phyloP scores from a whole-genome alignment of 2,797 vertebrate genomes.

The Galagoides demidoff region DNA sequence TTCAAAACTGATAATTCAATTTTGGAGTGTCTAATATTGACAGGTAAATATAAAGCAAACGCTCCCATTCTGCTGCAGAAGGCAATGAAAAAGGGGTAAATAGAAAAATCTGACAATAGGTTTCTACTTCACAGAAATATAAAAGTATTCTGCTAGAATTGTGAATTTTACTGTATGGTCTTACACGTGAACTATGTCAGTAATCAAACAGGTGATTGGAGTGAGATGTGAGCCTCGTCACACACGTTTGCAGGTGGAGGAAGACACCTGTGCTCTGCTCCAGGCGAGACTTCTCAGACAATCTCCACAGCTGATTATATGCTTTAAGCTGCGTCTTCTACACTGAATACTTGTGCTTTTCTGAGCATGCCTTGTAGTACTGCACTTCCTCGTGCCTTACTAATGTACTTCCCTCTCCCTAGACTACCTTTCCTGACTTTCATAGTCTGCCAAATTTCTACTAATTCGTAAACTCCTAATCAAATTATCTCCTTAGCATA shows the following conservation, averaged over 20 bases:
- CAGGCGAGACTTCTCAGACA: background rate
- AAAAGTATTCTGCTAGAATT: background rate
- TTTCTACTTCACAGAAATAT: background rate
- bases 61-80: background rate
- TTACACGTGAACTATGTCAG: background rate
- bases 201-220: background rate
- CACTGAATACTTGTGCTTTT: background rate
- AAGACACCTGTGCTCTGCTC: too few relatives aligned
- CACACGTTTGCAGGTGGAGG: background rate
- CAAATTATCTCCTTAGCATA: background rate
- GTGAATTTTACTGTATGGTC: background rate
- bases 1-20: background rate
- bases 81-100: background rate
- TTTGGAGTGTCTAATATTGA: background rate
- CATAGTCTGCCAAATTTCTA: background rate
- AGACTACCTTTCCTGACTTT: background rate
- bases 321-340: background rate
- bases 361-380: background rate
- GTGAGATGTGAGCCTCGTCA: background rate
- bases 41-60: background rate
- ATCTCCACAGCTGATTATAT: fast-evolving
- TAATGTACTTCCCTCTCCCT: fast-evolving
- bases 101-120: background rate
- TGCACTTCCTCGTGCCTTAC: background rate
- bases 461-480: background rate